These are phyloP conservation scores for Diprion similis DNA, from an alignment of 1,140 invertebrate species.

Conservation along the genomic window DNA sequence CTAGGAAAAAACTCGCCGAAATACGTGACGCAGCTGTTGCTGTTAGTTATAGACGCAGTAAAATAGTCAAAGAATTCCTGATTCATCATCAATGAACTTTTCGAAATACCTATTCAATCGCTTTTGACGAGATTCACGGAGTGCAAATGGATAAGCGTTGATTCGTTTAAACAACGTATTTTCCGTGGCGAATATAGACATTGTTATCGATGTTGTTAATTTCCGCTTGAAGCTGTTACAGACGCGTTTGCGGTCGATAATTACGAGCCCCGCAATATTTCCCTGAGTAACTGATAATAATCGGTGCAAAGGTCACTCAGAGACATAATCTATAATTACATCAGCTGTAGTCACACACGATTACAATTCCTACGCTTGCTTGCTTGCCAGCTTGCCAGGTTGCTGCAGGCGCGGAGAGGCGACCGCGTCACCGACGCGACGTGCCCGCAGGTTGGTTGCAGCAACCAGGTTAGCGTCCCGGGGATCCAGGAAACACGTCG, in stretches of 20 bases:
- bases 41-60: too few relatives aligned
- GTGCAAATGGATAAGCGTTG: slow-evolving; percentile 10
- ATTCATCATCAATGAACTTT: too few relatives aligned
- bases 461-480: slow-evolving; percentile 19
- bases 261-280: slow-evolving; percentile 45
- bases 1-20: too few relatives aligned
- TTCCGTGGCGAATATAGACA: neutral
- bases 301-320: slow-evolving; percentile 47
- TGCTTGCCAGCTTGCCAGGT: slow-evolving; percentile 10
- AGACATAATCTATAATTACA: slow-evolving; percentile 60
- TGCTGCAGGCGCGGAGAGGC: slow-evolving; percentile 17
- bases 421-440: slow-evolving; percentile 24
- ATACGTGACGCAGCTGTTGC: too few relatives aligned
- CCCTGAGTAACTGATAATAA: slow-evolving; percentile 44
- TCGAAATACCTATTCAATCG: too few relatives aligned
- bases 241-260: slow-evolving; percentile 31
- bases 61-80: too few relatives aligned
- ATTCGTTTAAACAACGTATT: neutral
- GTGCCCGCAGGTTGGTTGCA: slow-evolving; percentile 21
- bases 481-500: slow-evolving; percentile 11
- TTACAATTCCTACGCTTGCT: slow-evolving; percentile 6
- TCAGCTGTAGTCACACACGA: slow-evolving; percentile 37
- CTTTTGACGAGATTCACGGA: slow-evolving; percentile 11
- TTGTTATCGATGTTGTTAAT: too few relatives aligned
- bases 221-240: neutral